Evolutionary conservation across 2,797 vertebrate species (phyloP).

Genomic region (Sebastolobus alascanus): DNA sequence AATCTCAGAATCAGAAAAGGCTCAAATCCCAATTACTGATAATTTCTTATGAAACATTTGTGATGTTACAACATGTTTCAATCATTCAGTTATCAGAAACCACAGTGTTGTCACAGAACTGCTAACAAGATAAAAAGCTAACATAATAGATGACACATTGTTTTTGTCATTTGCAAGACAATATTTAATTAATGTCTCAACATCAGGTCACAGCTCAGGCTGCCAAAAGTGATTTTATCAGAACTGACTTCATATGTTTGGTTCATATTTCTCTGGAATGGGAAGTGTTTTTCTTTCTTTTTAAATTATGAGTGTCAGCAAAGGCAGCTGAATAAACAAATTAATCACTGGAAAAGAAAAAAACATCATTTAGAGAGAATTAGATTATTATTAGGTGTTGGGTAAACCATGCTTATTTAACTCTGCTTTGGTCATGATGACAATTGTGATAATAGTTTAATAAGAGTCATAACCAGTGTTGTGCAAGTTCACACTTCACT

Average conservation of each 20-base stretch:
- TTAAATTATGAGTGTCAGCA: not conserved
- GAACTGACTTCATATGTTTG: slow-evolving; percentile 2
- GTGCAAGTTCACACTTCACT: not conserved
- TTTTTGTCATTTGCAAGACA: slow-evolving; percentile 38
- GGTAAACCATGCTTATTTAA: slow-evolving; percentile 83
- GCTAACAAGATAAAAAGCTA: slow-evolving; percentile 1
- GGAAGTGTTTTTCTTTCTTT: not conserved
- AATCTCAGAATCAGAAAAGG: no score
- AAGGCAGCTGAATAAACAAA: slow-evolving; percentile 22
- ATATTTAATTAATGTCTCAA: slow-evolving; percentile 38
- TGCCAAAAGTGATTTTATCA: slow-evolving; percentile 53
- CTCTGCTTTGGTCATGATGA: not conserved
- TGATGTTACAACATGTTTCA: not conserved
- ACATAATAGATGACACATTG: slow-evolving; percentile 43
- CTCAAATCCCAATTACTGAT: not conserved
- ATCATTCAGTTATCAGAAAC: slow-evolving; percentile 19
- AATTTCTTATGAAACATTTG: not conserved
- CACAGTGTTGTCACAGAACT: not conserved
- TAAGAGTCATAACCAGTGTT: no score
- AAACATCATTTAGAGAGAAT: not conserved
- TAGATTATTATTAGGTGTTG: slow-evolving; percentile 2
- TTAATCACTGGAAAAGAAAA: not conserved
- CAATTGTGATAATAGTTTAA: not conserved
- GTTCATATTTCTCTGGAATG: not conserved
- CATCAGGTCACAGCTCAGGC: slow-evolving; percentile 30